Base-by-base conservation (phyloP, 53 echinoderm and acorn worm species). In the Luidia sarsii region DNA sequence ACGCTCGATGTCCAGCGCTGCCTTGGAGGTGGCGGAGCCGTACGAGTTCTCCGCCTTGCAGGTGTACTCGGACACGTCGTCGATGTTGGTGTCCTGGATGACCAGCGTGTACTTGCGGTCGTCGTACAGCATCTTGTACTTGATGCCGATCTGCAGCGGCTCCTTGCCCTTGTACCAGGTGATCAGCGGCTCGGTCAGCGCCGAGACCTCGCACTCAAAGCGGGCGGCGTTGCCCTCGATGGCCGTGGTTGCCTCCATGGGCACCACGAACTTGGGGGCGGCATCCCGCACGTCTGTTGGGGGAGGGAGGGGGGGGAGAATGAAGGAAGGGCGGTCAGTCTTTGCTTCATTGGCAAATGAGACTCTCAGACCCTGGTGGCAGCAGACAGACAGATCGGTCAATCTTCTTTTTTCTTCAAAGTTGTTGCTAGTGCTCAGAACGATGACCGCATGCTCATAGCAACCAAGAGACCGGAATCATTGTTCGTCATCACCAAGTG, bases 101-200 rank as follows among this genome's bases (percentile, higher is more conserved):
- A 99, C 94, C 56, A 99, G 82, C 23, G 94, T 91, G 83, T 94
- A 99, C 48, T 89, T 91, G 38, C 91, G 91, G 64, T 99, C 91
- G 21, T 99, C 99, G 46, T 99, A 94, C 65, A 99, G 81, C 91
- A 99, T 99, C 89, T 93, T 93, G 87, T 99, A 99, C 77, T 99
- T 99, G 85, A 94, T 83, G 64, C 94, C 88, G 56, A 94, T 91
- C 46, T 67, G 70, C 11, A 99, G 65, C n/a, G 85, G 81, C 45
- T 79, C 46, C 37, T 82, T 86, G 15, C 86, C 94, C 33, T 88
- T 89, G 89, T 87, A 94, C 99, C 94, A 93, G 28, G 89, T 86
- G 57, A 94, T 94, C 16, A 99, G 87, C 10, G 99, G 99, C 51
- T 99, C 99, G 18, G 99, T 89, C 19, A 99, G 82, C 21, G 99